Percentiles rank a stretch among this genome's conserved stretches.
phyloP scores from a whole-genome alignment of 2,888 invertebrate species.

The Meloe dianella region DNA sequence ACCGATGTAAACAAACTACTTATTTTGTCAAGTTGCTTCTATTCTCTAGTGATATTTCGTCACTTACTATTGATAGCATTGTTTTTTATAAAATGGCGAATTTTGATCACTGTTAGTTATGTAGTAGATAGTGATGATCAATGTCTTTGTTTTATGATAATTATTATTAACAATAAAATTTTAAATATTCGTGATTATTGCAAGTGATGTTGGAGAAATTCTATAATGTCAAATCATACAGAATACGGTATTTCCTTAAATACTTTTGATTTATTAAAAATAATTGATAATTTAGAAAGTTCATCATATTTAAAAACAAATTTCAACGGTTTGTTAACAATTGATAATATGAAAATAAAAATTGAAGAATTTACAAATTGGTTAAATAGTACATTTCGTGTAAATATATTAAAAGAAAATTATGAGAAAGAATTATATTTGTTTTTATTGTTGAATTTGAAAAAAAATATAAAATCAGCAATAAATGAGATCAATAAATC shows the following conservation, averaged over 20 bases:
- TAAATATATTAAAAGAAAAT: conserved; percentile 33
- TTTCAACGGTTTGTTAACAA: conserved; percentile 15
- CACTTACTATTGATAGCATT: not conserved
- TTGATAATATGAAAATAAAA: conserved; percentile 31
- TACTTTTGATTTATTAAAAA: not conserved
- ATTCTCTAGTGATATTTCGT: not conserved
- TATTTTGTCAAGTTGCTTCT: not conserved
- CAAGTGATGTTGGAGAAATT: not conserved
- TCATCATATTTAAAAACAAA: conserved; percentile 17
- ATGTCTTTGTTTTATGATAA: not conserved
- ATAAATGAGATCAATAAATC: conserved; percentile 36
- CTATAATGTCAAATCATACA: not conserved
- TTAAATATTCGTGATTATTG: not conserved
- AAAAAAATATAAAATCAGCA: conserved; percentile 39
- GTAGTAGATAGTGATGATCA: not conserved
- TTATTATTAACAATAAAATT: not conserved
- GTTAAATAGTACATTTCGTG: conserved; percentile 37
- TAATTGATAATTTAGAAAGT: conserved; percentile 24
- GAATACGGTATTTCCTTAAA: not conserved
- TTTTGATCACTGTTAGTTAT: not conserved
- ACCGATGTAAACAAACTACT: too few species aligned
- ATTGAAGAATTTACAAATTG: conserved; percentile 38
- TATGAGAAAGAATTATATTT: conserved; percentile 34
- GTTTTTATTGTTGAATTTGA: conserved; percentile 38
- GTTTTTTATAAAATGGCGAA: not conserved